These are phyloP conservation scores for Labeo calbasu DNA, from an alignment of 2,797 vertebrate genomes.

Conservation along the genomic window DNA sequence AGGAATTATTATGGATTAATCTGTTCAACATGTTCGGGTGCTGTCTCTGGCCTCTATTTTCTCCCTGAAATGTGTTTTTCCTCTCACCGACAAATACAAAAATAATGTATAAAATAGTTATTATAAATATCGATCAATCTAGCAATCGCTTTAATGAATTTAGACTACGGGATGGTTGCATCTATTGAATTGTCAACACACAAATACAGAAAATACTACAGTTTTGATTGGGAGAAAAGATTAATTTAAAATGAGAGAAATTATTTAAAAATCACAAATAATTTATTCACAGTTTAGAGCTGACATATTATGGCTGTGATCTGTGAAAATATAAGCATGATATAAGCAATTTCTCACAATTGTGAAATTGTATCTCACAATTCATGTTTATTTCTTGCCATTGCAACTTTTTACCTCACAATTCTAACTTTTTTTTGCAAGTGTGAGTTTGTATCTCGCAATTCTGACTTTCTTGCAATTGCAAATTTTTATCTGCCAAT, in stretches of 20 bases:
- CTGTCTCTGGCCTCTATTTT: neutral
- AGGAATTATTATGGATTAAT: neutral
- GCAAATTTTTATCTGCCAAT: too few relatives aligned
- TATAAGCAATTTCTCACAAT: too few relatives aligned
- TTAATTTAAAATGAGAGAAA: neutral
- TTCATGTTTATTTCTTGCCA: too few relatives aligned
- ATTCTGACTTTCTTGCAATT: too few relatives aligned
- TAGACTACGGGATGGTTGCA: neutral
- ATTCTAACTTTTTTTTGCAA: too few relatives aligned
- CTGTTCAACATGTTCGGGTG: neutral
- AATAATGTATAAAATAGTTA: neutral
- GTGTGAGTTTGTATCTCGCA: too few relatives aligned
- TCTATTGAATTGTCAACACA: neutral
- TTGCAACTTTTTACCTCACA: too few relatives aligned
- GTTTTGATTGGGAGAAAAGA: neutral
- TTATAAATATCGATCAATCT: slow-evolving; percentile 4
- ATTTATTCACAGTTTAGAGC: neutral
- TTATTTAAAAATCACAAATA: neutral
- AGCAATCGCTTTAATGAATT: neutral
- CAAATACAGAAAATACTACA: neutral
- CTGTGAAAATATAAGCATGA: neutral
- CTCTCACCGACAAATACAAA: neutral
- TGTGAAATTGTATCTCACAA: too few relatives aligned
- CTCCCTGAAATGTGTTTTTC: neutral
- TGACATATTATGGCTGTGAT: neutral